phyloP scores from a whole-genome alignment of 2,113 vertebrate genomes.

The pig (Sus scrofa) region T2T-Sscrofa CM000820.6:14144001-14144500 shows the following conservation, averaged over 20 bases:
- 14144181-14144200: not conserved
- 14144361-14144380: not conserved
- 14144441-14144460: not conserved
- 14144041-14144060: not conserved
- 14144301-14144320: not conserved
- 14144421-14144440: accelerated
- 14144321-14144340: not conserved
- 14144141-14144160: not conserved
- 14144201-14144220: not conserved
- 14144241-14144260: not conserved
- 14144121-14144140: not conserved
- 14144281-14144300: not conserved
- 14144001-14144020: not conserved
- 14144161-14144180: not conserved
- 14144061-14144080: not conserved
- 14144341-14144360: not conserved
- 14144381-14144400: not conserved
- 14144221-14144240: not conserved
- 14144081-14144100: not conserved
- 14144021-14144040: not conserved
- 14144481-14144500: not conserved
- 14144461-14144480: not conserved
- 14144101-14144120: not conserved
- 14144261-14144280: not conserved
- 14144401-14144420: not conserved